These are phyloP conservation scores for Prinia subflava DNA, from an alignment of 2,113 vertebrate genomes.

Conservation along the genomic window DNA sequence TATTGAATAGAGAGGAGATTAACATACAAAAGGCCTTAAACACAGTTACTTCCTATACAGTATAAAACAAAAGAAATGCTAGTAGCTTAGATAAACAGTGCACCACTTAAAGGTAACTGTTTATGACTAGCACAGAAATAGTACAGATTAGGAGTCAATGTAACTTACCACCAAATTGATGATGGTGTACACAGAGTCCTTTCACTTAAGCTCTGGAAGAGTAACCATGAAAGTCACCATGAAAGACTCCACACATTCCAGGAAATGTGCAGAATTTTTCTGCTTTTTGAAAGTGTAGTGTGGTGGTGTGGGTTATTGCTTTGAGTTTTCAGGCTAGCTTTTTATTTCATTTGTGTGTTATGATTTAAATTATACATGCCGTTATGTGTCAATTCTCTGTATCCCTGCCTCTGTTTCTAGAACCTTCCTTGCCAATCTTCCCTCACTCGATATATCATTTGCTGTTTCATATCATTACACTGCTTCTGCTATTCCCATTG, in stretches of 20 bases:
- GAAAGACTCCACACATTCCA: neutral
- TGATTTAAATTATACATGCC: no score
- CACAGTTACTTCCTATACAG: neutral
- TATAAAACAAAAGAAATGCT: neutral
- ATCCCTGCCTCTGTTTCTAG: no score
- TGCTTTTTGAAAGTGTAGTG: neutral
- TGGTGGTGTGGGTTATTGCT: no score
- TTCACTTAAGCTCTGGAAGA: neutral
- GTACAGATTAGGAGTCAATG: no score
- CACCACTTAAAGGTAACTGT: neutral
- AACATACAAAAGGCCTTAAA: neutral
- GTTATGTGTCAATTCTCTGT: no score
- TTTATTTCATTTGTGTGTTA: no score
- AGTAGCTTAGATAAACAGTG: neutral
- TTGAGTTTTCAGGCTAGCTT: no score
- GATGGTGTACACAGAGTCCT: neutral
- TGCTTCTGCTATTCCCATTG: no score
- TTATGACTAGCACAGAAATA: neutral
- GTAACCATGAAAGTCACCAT: neutral
- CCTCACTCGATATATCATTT: no score
- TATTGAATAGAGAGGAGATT: neutral
- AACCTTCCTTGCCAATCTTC: no score
- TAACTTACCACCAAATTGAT: accelerated
- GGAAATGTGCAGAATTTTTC: neutral
- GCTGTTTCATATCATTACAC: no score